Evolutionary conservation across 1,140 invertebrate species (phyloP).

Genomic region (Heliconius congener): DNA sequence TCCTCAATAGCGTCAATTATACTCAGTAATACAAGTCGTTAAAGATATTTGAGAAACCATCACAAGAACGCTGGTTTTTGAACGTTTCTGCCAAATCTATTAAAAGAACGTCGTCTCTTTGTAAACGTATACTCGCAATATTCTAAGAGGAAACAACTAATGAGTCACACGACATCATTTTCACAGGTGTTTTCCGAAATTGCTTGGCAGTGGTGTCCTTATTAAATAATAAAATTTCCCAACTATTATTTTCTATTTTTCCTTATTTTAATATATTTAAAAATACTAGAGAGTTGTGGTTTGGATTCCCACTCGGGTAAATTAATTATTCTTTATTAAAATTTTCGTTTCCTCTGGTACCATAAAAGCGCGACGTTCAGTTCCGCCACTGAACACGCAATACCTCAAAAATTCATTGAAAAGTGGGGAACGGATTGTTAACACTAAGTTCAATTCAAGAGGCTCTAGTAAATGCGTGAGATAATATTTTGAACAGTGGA

Average conservation of each 20-base stretch:
- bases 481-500: too few species aligned
- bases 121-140: neutral
- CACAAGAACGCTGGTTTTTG: neutral
- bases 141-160: slow-evolving; percentile 1
- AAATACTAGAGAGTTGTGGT: too few species aligned
- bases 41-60: neutral
- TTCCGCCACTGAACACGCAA: too few species aligned
- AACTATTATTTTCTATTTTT: neutral
- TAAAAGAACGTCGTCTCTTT: neutral
- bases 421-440: too few species aligned
- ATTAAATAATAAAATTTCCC: neutral
- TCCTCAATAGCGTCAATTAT: neutral
- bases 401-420: too few species aligned
- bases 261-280: neutral
- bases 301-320: too few species aligned
- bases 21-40: neutral
- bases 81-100: slow-evolving; percentile 10
- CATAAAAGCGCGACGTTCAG: too few species aligned
- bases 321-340: too few species aligned
- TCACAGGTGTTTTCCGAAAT: neutral
- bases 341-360: too few species aligned
- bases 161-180: slow-evolving; percentile 8
- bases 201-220: neutral
- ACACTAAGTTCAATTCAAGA: too few species aligned
- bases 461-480: too few species aligned